Percentiles rank a stretch among this genome's conserved stretches.
Conservation (phyloP, 1,140 invertebrate species). For the Drosophila sturtevanti region DNA sequence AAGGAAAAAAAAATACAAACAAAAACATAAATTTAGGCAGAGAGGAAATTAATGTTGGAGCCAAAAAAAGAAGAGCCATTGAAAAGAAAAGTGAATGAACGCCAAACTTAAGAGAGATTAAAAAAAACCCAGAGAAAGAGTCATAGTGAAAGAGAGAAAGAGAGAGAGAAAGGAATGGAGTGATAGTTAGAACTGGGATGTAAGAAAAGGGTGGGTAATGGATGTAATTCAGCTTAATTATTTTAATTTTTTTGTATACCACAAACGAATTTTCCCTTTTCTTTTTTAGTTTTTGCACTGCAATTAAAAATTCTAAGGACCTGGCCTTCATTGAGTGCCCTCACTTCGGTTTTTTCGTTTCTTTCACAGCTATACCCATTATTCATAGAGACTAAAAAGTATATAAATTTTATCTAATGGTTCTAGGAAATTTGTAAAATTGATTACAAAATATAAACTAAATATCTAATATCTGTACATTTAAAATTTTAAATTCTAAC, state of each 20-base stretch:
- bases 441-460: too few relatives aligned
- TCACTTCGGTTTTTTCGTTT: slow-evolving; percentile 15
- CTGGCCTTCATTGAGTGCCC: slow-evolving; percentile 56
- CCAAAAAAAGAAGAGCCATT: slow-evolving; percentile 3
- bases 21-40: slow-evolving; percentile 37
- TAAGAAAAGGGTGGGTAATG: not conserved
- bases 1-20: slow-evolving; percentile 41
- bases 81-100: slow-evolving; percentile 6
- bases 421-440: too few relatives aligned
- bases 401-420: too few relatives aligned
- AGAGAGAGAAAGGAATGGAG: not conserved
- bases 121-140: not conserved
- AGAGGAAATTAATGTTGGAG: slow-evolving; percentile 7
- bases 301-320: slow-evolving; percentile 69
- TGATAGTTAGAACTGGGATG: not conserved
- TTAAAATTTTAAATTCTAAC: too few relatives aligned
- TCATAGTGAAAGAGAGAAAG: not conserved
- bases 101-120: slow-evolving; percentile 2
- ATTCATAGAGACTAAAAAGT: too few relatives aligned
- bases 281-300: slow-evolving; percentile 32
- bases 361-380: too few relatives aligned
- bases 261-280: slow-evolving; percentile 38
- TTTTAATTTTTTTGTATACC: slow-evolving; percentile 75
- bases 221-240: slow-evolving; percentile 75
- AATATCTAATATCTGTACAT: too few relatives aligned